phyloP scores from a whole-genome alignment of 1,140 invertebrate genomes.

The Dendrolimus punctatus region DNA sequence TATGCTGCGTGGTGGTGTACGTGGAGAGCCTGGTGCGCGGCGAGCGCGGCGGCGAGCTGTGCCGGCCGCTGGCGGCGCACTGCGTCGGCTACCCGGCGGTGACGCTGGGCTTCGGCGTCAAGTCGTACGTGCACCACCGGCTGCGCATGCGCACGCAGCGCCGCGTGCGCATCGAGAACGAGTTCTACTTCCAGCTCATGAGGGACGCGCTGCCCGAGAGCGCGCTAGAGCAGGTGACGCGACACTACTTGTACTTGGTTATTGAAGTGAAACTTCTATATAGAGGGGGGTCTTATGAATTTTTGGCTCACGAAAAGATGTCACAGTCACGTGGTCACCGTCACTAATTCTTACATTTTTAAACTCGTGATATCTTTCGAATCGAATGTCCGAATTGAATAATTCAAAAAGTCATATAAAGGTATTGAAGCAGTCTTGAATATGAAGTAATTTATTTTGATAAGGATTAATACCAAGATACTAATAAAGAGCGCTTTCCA shows the following conservation, averaged over 20 bases:
- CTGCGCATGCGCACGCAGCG: constrained; percentile 93
- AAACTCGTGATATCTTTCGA: too few species aligned
- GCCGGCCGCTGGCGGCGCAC: constrained; percentile 98
- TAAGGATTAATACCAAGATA: too few species aligned
- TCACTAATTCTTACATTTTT: too few species aligned
- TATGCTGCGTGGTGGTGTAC: constrained; percentile 97
- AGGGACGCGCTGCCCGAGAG: constrained; percentile 91
- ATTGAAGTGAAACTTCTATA: too few species aligned
- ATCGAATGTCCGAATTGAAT: too few species aligned
- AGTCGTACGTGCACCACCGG: constrained; percentile 94
- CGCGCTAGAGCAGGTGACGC: constrained; percentile 68
- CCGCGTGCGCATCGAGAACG: constrained; percentile 95
- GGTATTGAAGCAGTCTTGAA: too few species aligned
- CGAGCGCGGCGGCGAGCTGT: constrained; percentile 85
- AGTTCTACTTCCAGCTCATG: constrained; percentile 95
- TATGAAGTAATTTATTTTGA: too few species aligned
- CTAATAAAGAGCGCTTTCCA: too few species aligned
- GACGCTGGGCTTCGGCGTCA: constrained; percentile 96
- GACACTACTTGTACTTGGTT: neutral
- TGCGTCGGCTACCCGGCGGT: constrained; percentile 99
- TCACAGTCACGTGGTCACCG: too few species aligned
- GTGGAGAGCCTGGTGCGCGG: constrained; percentile 94
- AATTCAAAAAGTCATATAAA: too few species aligned
- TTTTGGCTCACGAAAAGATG: too few species aligned
- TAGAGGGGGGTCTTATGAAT: too few species aligned